Evolutionary conservation across 2,113 vertebrate genomes (phyloP), one percentile per base, ranked within the genome.

Genomic region (Regulus satrapa): DNA sequence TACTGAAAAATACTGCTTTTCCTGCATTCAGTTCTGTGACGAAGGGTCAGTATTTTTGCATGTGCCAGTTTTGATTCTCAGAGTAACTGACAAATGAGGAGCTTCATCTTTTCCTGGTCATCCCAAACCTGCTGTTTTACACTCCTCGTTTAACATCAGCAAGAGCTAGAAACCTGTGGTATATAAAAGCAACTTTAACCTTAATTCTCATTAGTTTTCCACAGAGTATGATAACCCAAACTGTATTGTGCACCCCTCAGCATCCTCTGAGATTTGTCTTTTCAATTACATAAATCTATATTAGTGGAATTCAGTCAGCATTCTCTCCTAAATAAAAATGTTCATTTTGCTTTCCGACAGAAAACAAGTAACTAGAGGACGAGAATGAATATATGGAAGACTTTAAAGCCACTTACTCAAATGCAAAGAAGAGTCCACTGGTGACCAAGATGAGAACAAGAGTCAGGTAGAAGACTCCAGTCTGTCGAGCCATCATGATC

Each of bases 401-500:
- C 14, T 69, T 75, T 19, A 85, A 85, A 14, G 28, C 41, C 74
- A 99, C 99, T 99, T 98, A 99, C 99, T 99, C 99, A 98, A 99
- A 99, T 43, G 98, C 98, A 98, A 99, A 99, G 98, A 99, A 99
- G 96, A 99, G 99, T 96, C 99, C 99, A 96, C 99, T 99, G 51
- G 99, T 99, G 94, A 99, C 98, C 95, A 99, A 97, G 92, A 99
- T 99, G 91, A 99, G 99, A 92, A 99, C 96, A 88, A 99, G 98
- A 74, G 99, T 99, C 97, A 99, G 98, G 98, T 99, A 99, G 98
- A 99, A 99, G 92, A 99, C 99, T 95, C 99, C 99, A 1, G 99
- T 99, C 98, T 99, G 99, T 75, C 98, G 99, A 93, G 99, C 99
- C 99, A 99, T 99, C 99, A 99, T 99, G 97, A 99, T 99, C 97